These are phyloP conservation scores for Lasioglossum marginatum DNA, from an alignment of 2,888 invertebrate species.

Conservation along the genomic window DNA sequence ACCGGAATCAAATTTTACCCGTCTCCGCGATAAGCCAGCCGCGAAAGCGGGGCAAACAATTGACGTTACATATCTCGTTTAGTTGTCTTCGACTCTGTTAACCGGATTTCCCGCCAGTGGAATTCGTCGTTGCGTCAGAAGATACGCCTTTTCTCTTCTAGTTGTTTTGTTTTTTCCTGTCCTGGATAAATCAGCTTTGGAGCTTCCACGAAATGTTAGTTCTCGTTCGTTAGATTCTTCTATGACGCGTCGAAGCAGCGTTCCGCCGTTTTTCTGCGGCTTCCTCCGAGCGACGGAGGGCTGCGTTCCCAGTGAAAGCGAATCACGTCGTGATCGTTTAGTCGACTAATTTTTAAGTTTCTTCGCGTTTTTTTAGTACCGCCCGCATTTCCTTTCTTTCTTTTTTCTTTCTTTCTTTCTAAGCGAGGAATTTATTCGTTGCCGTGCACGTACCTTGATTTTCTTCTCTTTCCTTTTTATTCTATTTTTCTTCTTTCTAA, in stretches of 20 bases:
- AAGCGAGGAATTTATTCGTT: background rate
- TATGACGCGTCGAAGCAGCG: background rate
- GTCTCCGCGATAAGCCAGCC: constrained; percentile 3
- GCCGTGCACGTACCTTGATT: background rate
- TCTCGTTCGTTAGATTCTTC: constrained; percentile 19
- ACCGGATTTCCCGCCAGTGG: constrained; percentile 16
- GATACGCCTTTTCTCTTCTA: background rate
- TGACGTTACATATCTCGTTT: constrained; percentile 24
- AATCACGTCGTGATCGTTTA: constrained; percentile 2
- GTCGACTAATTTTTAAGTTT: constrained; percentile 9
- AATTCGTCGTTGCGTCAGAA: constrained; percentile 12
- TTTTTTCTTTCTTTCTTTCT: background rate
- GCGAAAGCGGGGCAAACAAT: constrained; percentile 8
- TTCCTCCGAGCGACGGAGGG: constrained; percentile 26
- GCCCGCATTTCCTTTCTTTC: background rate
- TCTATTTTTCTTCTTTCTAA: background rate
- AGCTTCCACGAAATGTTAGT: constrained; percentile 19
- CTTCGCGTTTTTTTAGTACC: background rate
- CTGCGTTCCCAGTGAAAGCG: background rate
- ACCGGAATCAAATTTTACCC: background rate
- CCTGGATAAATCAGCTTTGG: constrained; percentile 22
- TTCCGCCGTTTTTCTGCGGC: background rate
- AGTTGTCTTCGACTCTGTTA: constrained; percentile 18
- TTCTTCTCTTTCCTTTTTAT: background rate
- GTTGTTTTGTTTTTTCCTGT: background rate